Evolutionary conservation across 2,113 vertebrate genomes (phyloP), one percentile per base, ranked within the genome.

Genomic region (Synodontis membranacea): DNA sequence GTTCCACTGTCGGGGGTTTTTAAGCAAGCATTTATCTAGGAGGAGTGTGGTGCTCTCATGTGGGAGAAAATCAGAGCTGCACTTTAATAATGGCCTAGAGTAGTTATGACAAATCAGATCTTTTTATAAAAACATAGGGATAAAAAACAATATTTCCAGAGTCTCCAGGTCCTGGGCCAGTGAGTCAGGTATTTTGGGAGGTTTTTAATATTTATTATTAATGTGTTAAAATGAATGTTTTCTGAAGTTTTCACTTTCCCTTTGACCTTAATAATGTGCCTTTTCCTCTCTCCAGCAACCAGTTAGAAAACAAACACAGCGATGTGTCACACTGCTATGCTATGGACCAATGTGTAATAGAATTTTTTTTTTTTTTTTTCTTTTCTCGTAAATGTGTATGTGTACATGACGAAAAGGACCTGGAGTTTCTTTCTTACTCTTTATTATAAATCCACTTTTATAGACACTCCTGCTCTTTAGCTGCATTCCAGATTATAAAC

Each of bases 241-340:
- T 66, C 34, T 52, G 50, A 80, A 70, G 31, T 37, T 72, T 25
- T 39, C 62, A 39, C 6, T 46, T 46, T 74, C 48, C 12, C 48
- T 50, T 50, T 50, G 48, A 50, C 12, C 11, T 75, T 28, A 34
- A 11, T 93, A 84, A 91, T 90, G 97, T 99, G 97, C 97, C 98
- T 98, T 99, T 95, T 80, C 34, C 34, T 25, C 90, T 90, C 76
- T 86, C 75, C 70, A 56, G 62, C 54, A 82, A 39, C n/a, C 78
- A 25, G 50, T 66, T 85, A 46, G 0, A 15, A 42, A 44, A 84
- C 68, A 42, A 42, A 15, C 14, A 48, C 15, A 28, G 37, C n/a
- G n/a, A n/a, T 37, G 37, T 34, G 14, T 66, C 19, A 10, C 44
- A 87, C 42, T 87, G 31, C 87, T 81, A 72, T 74, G 80, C 87